Conservation (phyloP, 2,113 vertebrate genomes). For the Pogona vitticeps region DNA sequence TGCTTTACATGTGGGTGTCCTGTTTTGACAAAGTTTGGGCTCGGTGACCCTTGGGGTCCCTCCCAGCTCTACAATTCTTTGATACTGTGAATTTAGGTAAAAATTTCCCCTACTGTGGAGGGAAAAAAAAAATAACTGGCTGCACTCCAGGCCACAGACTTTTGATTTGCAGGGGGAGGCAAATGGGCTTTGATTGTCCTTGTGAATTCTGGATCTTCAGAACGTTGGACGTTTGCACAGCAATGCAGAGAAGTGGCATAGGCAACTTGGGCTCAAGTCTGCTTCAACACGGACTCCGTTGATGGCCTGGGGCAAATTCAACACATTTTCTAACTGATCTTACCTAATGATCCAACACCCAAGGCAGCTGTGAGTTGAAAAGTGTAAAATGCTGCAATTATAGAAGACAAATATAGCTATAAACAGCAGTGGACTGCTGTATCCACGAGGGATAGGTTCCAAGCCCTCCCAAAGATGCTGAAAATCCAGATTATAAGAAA, state of each 20-base stretch:
- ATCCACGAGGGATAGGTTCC: too few species aligned
- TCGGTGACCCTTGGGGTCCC: too few species aligned
- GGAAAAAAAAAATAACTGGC: not conserved
- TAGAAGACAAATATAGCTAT: too few species aligned
- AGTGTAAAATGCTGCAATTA: not conserved
- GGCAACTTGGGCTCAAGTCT: too few species aligned
- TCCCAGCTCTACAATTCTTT: too few species aligned
- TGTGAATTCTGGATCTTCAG: not conserved
- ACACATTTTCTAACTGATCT: not conserved
- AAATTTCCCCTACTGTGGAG: too few species aligned
- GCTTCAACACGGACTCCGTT: not conserved
- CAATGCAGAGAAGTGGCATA: not conserved
- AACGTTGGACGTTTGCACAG: not conserved
- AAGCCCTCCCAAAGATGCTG: too few species aligned
- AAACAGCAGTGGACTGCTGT: too few species aligned
- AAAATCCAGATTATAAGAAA: too few species aligned
- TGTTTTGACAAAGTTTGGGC: too few species aligned
- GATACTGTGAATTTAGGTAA: too few species aligned
- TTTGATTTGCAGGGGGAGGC: not conserved
- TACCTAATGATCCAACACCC: not conserved
- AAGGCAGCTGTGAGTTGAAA: not conserved
- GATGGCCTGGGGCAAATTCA: not conserved
- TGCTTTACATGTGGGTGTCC: too few species aligned
- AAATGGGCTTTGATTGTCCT: not conserved
- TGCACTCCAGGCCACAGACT: not conserved